Evolutionary conservation across 2,113 vertebrate genomes (phyloP), one percentile per base, ranked within the genome.

Genomic region (Fulmarus glacialis): DNA sequence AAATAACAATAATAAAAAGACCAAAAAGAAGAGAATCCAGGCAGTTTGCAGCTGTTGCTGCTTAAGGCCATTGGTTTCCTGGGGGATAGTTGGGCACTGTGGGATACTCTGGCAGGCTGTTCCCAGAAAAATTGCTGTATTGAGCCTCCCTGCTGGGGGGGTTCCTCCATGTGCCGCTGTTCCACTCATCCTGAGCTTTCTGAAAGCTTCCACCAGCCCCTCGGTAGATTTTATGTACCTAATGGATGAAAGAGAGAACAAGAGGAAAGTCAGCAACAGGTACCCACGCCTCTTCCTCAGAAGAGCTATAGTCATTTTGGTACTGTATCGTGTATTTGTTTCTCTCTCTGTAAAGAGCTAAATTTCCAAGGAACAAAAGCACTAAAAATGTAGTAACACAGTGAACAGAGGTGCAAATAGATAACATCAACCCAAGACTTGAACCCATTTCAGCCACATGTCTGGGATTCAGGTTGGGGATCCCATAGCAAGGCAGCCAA

Each of bases 151-250:
- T 98, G 50, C 98, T 98, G 0, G 99, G 98, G 0, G 99, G 98
- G 12, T 97, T 98, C 93, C 98, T 99, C 99, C 99, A 99, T 1
- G 94, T 3, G 0, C 99, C 99, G 0, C 97, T 97, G 95, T 95
- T 99, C 99, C 99, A 99, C 97, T 99, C 99, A 0, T 99, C 98
- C 96, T 99, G 99, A 15, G 99, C 99, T 56, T 99, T 99, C 97
- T 98, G 97, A 78, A 99, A 94, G 90, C 99, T 99, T 24, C 99
- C 99, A 0, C 99, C 99, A 1, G 93, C 98, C 3, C 99, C 99
- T 16, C 99, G 99, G 96, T 99, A 99, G 96, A 99, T 94, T 87
- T 98, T 98, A 95, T 99, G 99, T 42, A 99, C 99, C 99, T 99
- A 8, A 20, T 11, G n/a, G n/a, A 42, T 12, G 43, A 75, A 55